Evolutionary conservation across 2,888 invertebrate genomes (phyloP).

Genomic region (Micoletzkya japonica): DNA sequence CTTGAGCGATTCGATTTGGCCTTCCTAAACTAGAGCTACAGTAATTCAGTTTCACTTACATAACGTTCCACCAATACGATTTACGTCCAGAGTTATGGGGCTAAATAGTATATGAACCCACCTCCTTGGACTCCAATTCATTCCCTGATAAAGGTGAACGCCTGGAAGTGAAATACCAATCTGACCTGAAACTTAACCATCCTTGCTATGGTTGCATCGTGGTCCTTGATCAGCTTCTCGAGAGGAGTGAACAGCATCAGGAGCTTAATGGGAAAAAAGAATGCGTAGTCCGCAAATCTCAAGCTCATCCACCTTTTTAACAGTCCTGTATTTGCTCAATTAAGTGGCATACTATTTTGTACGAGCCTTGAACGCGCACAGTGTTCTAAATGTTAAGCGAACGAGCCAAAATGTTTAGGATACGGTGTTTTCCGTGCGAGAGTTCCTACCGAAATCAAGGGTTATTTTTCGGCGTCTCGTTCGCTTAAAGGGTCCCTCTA

Average conservation of each 20-base stretch:
- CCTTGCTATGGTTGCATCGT: not conserved
- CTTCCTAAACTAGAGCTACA: not conserved
- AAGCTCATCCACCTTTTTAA: not conserved
- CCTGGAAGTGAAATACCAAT: not conserved
- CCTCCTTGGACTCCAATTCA: no score
- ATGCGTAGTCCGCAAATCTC: not conserved
- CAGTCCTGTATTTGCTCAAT: not conserved
- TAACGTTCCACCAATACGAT: not conserved
- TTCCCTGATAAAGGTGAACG: no score
- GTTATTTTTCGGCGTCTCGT: no score
- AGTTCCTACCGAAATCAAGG: no score
- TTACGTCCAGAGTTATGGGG: not conserved
- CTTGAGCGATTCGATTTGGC: slow-evolving; percentile 2
- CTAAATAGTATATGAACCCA: no score
- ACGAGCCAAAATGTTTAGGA: no score
- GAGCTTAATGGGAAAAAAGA: not conserved
- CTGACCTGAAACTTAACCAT: slow-evolving; percentile 7
- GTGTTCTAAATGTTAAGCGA: no score
- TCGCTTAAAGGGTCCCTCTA: no score
- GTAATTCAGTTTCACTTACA: not conserved
- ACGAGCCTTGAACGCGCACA: not conserved
- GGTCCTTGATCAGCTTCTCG: not conserved
- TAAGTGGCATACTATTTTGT: not conserved
- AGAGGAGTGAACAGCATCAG: slow-evolving; percentile 15
- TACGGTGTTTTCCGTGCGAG: no score